These are phyloP conservation scores for Clarias pachynema DNA, from an alignment of 2,797 vertebrate species.

Conservation along the genomic window DNA sequence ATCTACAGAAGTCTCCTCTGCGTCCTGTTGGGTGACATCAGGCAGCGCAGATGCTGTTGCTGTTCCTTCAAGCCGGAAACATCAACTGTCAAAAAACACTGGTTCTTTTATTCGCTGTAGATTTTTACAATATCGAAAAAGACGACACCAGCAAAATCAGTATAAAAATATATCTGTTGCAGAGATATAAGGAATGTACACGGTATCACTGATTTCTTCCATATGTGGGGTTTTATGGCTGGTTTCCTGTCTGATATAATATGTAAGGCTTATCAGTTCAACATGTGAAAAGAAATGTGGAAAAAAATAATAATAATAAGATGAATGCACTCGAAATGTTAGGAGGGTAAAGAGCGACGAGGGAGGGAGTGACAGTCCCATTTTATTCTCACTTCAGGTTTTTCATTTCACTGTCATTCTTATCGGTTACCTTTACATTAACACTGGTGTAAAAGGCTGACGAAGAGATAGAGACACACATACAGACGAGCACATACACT, in stretches of 20 bases:
- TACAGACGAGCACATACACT: not conserved
- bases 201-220: constrained; percentile 71
- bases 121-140: constrained; percentile 42
- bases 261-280: constrained; percentile 74
- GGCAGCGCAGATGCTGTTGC: constrained; percentile 15
- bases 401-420: constrained; percentile 17
- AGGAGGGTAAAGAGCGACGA: not conserved
- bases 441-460: constrained; percentile 18
- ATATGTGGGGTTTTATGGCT: constrained; percentile 71
- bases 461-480: constrained; percentile 58
- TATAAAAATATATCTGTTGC: constrained; percentile 65
- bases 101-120: constrained; percentile 31
- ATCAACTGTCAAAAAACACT: constrained; percentile 20
- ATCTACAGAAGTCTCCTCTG: not conserved
- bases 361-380: constrained; percentile 4
- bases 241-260: constrained; percentile 73
- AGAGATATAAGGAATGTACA: constrained; percentile 48
- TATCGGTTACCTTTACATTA: constrained; percentile 34
- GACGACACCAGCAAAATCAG: constrained; percentile 51
- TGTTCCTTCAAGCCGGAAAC: constrained; percentile 30
- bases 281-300: constrained; percentile 58
- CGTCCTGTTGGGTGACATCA: not conserved
- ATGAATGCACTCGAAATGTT: constrained; percentile 22
- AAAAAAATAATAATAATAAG: not conserved
- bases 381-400: constrained; percentile 6